Evolutionary conservation across 2,113 vertebrate genomes (phyloP).

Genomic region (Nestor notabilis): DNA sequence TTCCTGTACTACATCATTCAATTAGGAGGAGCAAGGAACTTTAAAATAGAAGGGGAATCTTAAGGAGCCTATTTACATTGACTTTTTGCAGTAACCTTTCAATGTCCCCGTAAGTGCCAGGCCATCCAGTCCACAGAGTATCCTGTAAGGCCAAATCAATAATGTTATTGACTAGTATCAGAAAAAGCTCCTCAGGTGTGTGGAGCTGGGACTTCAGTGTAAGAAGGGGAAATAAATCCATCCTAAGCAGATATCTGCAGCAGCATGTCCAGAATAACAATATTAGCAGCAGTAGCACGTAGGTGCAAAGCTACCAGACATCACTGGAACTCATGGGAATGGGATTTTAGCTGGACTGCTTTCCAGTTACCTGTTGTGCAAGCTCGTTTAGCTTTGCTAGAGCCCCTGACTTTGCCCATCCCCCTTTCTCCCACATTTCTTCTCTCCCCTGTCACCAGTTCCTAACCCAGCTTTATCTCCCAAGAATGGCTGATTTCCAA

Average conservation of each 20-base stretch:
- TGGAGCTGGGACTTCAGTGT: background rate
- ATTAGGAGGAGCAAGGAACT: background rate
- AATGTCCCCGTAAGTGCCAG: background rate
- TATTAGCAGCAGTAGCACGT: background rate
- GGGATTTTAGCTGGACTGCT: conserved; percentile 17
- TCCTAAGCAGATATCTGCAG: background rate
- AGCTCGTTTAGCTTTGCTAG: background rate
- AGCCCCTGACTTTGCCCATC: background rate
- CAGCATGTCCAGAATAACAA: background rate
- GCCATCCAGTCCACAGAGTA: background rate
- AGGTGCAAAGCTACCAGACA: background rate
- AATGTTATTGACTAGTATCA: background rate
- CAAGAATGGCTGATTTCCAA: conserved; percentile 75
- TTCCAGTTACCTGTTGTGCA: conserved; percentile 44
- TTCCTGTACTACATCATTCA: background rate
- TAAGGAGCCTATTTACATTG: background rate
- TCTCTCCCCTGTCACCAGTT: background rate
- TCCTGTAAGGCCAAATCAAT: background rate
- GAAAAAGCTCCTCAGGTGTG: background rate
- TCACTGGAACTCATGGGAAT: background rate
- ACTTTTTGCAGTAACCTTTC: background rate
- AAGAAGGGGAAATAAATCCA: conserved; percentile 16
- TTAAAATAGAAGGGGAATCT: background rate
- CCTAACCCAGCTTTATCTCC: conserved; percentile 29
- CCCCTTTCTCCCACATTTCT: background rate